A percentile compares a stretch with the other conserved stretches of the same genome.
Evolutionary conservation across 2,113 vertebrate species (phyloP).

Genomic region (Larimichthys polyactis): DNA sequence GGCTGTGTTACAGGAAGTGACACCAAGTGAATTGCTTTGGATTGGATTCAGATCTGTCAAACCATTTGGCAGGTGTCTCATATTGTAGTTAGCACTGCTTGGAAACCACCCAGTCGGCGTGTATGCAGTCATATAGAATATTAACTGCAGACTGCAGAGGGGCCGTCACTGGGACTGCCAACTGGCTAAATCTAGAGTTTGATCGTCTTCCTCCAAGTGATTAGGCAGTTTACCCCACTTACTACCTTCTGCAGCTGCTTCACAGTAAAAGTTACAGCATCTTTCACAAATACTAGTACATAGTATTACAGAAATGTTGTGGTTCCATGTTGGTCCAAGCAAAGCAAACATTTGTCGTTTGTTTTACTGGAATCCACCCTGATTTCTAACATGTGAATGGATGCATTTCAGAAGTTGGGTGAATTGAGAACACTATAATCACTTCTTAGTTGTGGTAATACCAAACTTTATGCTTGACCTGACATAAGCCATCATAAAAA

Average conservation of each 20-base stretch:
- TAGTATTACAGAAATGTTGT: neutral
- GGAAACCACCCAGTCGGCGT: neutral
- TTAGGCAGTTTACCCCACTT: neutral
- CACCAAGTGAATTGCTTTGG: constrained; percentile 1
- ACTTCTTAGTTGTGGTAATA: neutral
- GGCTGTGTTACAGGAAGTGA: neutral
- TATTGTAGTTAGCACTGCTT: neutral
- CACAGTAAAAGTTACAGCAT: neutral
- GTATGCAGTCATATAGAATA: neutral
- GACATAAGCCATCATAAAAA: neutral
- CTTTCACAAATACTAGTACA: neutral
- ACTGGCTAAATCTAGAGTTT: neutral
- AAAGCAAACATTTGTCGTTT: neutral
- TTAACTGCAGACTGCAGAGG: neutral
- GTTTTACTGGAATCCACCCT: neutral
- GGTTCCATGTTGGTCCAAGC: neutral
- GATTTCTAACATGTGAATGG: neutral
- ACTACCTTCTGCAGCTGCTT: too few species aligned
- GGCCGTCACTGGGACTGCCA: neutral
- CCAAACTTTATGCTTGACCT: constrained; percentile 26
- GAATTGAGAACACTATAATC: neutral
- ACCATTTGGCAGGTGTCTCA: neutral
- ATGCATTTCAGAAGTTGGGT: neutral
- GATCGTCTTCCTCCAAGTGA: neutral
- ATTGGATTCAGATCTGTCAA: constrained; percentile 9